Evolutionary conservation across 2,888 invertebrate genomes (phyloP), one percentile per base, ranked within the genome.

Genomic region (Pristionchus maxplancki): DNA sequence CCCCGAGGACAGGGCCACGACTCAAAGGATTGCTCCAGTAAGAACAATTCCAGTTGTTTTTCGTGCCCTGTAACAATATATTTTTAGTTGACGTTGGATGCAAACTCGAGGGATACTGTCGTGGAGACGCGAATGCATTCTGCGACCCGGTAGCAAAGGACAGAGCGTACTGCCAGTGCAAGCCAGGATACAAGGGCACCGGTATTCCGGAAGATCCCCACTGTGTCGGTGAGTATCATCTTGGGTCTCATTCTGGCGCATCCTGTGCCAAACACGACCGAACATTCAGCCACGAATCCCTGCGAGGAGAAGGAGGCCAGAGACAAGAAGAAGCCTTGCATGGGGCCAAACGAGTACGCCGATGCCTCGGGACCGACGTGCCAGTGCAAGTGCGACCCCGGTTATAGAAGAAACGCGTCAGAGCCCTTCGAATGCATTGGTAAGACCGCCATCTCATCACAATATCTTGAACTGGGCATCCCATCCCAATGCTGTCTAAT

Each of bases 1-100:
- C 97, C 97, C 95, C 64, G 88, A 17, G 88, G 88, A 31, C 88
- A 88, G 53, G 34, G 4, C 6, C 34, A 48, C 67, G 50, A 48
- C 4, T 31, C 28, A n/a, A 34, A 34, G 31, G 37, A 13, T 8
- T 88, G 88, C n/a, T 24, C 40, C 9, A 9, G 88, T 88, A 28
- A n/a, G 78, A 11, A 28, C 8, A 40, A 1, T 44, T 8, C 1
- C n/a, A 15, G 37, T 1, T 4, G 15, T 64, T 28, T 64, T 64
- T 9, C 28, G 6, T 6, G 9, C 11, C 8, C 64, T 13, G 13
- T 64, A 28, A 28, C 64, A 11, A 3, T 64, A 17, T 6, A 71
- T 40, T n/a, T 71, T 71, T 34, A 87, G 81, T 28, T 15, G 88
- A 88, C 62, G 17, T 8, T 13, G 81, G 81, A 0, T 88, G 88